Evolutionary conservation across 2,888 invertebrate genomes (phyloP).

Genomic region (Phortica okadai): DNA sequence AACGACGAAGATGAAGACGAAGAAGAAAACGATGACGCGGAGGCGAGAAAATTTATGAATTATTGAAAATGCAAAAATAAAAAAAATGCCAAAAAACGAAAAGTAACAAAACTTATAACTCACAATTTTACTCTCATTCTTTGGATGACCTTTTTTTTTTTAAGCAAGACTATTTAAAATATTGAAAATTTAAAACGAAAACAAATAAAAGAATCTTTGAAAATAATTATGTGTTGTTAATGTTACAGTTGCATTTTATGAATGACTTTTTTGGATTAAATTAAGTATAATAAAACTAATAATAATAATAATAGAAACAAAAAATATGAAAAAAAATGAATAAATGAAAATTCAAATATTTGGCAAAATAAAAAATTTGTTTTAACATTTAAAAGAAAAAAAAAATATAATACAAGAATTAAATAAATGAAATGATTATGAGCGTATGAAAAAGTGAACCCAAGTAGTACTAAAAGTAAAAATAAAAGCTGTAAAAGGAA

Average conservation of each 20-base stretch:
- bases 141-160: conserved; percentile 51
- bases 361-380: conserved; percentile 43
- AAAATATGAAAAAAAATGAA: conserved; percentile 27
- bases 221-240: conserved; percentile 45
- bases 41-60: conserved; percentile 9
- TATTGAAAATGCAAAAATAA: conserved; percentile 29
- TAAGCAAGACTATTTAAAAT: conserved; percentile 34
- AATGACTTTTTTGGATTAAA: conserved; percentile 54
- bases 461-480: conserved; percentile 22
- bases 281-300: conserved; percentile 32
- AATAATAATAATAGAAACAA: conserved; percentile 42
- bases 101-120: conserved; percentile 44
- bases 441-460: background rate
- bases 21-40: background rate
- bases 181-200: conserved; percentile 33
- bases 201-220: conserved; percentile 36
- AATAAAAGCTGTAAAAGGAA: conserved; percentile 39
- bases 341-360: conserved; percentile 33
- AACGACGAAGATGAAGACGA: conserved; percentile 40
- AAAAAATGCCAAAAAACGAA: conserved; percentile 47
- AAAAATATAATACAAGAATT: conserved; percentile 27
- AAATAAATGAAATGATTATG: background rate
- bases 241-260: conserved; percentile 63
- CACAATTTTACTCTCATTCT: conserved; percentile 47
- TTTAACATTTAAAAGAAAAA: conserved; percentile 44